Evolutionary conservation across 2,888 invertebrate species (phyloP).

Genomic region (Sphaerophoria taeniata): DNA sequence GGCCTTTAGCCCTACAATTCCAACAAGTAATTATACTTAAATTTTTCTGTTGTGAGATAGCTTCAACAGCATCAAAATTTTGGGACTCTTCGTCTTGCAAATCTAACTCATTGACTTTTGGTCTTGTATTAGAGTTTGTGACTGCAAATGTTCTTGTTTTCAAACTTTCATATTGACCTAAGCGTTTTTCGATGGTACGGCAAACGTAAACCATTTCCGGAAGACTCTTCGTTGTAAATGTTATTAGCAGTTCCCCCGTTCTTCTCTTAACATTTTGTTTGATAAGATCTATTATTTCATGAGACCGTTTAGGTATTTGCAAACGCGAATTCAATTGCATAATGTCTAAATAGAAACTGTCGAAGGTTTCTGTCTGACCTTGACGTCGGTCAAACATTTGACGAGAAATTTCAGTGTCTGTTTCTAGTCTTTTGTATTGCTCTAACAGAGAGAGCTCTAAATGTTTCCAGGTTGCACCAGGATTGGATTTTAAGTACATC

Average conservation of each 20-base stretch:
- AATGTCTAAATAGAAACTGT: neutral
- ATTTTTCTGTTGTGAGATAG: conserved; percentile 12
- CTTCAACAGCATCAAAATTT: conserved; percentile 1
- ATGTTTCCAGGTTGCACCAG: too few relatives aligned
- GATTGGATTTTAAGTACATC: conserved; percentile 7
- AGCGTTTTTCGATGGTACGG: neutral
- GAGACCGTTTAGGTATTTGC: neutral
- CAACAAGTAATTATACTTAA: neutral
- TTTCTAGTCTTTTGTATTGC: neutral
- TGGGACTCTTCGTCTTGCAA: neutral
- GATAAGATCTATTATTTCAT: neutral
- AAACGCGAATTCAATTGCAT: neutral
- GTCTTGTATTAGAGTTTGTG: neutral
- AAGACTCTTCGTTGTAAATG: neutral
- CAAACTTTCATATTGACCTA: neutral
- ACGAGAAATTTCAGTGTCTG: neutral
- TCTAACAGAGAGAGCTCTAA: conserved; percentile 12
- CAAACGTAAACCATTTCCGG: conserved; percentile 4
- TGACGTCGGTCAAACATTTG: conserved; percentile 3
- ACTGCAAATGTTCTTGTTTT: neutral
- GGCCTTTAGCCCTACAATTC: neutral
- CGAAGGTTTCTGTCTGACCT: neutral
- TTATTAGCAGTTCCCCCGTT: neutral
- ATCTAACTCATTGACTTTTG: neutral
- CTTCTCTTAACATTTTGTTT: conserved; percentile 10